Evolutionary conservation across 2,113 vertebrate genomes (phyloP), one percentile per base, ranked within the genome.

Genomic region (Anarhynchus alexandrinus): DNA sequence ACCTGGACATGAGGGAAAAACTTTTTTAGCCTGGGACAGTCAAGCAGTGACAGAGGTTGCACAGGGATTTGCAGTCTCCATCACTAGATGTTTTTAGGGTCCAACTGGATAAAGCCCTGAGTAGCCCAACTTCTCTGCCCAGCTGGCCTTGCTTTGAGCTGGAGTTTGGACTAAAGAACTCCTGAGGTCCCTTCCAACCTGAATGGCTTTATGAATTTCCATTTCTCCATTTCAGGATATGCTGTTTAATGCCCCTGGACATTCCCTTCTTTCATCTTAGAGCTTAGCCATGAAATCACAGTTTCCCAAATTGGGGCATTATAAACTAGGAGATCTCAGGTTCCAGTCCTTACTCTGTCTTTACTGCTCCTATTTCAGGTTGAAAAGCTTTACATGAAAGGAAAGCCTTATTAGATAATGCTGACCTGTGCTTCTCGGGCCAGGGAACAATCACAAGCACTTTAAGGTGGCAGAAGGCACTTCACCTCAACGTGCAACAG

Each of bases 1-100:
- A 34, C 5, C 11, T 15, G 5, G 14, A 40, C 8, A 54, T 0
- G 1, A 55, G 6, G 6, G 9, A 10, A 73, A 43, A 70, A 2
- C 3, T 27, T 17, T n/a, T 43, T 26, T 43, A 40, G 23, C 9
- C 7, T 49, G 4, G 34, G 23, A 45, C 1, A 3, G 21, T 43
- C n/a, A 57, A 17, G 9, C 16, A 66, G 34, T 4, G 10, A 17
- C 23, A 74, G 36, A 61, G 8, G 9, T 30, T 69, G 32, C 23
- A 25, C 8, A 22, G 18, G 16, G 32, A 69, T 52, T 21, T 38
- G 30, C 20, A 88, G 17, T 9, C 10, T 74, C 40, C 23, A 47
- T 5, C 6, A 38, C 20, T 4, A 17, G 3, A 74, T 1, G 3
- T 29, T 85, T 73, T 52, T 61, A 74, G 40, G 10, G 12, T 52